These are phyloP conservation scores for Neoscelio sp. DNA, from an alignment of 2,888 invertebrate genomes.

Conservation along the genomic window DNA sequence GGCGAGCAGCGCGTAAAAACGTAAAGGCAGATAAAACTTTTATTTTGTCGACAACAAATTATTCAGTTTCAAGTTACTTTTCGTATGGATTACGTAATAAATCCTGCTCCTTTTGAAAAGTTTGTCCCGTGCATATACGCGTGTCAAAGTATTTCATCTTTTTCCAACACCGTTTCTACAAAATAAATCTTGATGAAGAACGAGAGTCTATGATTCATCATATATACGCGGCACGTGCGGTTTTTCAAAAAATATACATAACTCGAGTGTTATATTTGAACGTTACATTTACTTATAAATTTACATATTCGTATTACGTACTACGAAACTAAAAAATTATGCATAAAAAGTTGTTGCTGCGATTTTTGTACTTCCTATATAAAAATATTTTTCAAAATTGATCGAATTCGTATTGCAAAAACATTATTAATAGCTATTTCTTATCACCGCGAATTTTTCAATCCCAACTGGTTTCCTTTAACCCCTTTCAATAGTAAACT, in stretches of 20 bases:
- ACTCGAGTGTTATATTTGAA: conserved; percentile 9
- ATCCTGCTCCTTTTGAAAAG: conserved; percentile 13
- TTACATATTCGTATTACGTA: conserved; percentile 23
- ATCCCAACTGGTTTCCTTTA: background rate
- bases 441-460: conserved; percentile 10
- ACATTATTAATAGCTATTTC: background rate
- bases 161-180: conserved; percentile 7
- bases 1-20: background rate
- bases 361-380: background rate
- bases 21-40: conserved; percentile 9
- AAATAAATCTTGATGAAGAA: conserved; percentile 20
- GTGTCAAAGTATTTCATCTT: conserved; percentile 23
- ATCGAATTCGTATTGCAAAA: too few relatives aligned
- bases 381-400: too few relatives aligned
- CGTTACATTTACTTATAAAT: conserved; percentile 28
- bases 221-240: conserved; percentile 33
- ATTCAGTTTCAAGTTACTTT: conserved; percentile 26
- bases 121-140: conserved; percentile 18
- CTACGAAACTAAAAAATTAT: conserved; percentile 17
- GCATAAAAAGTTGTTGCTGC: conserved; percentile 6
- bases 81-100: conserved; percentile 38
- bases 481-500: too few relatives aligned
- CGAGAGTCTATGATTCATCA: conserved; percentile 24
- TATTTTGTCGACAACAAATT: conserved; percentile 17
- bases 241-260: conserved; percentile 22